These are phyloP conservation scores for Megaceryle alcyon DNA, from an alignment of 2,797 vertebrate species.

Conservation along the genomic window DNA sequence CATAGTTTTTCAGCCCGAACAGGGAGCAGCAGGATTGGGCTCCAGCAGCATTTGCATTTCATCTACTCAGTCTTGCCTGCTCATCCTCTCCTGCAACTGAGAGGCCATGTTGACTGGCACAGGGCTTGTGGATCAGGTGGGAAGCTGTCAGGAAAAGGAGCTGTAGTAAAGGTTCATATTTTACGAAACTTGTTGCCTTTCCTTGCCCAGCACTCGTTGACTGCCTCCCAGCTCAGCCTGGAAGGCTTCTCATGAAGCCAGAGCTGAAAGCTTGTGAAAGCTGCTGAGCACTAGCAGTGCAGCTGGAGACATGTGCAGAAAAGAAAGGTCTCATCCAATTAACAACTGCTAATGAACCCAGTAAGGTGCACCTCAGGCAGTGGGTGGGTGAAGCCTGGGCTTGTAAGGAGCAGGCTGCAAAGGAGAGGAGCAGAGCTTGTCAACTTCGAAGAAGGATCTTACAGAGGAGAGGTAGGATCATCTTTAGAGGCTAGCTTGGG, in stretches of 20 bases:
- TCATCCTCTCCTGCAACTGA: accelerated
- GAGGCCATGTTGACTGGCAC: accelerated
- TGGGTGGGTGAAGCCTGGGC: background rate
- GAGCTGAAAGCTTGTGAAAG: background rate
- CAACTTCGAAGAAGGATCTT: background rate
- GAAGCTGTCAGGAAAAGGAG: background rate
- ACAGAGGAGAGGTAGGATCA: background rate
- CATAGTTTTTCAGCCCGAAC: background rate
- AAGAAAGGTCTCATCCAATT: background rate
- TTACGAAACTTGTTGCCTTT: background rate
- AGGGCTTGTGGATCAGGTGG: background rate
- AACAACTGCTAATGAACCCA: accelerated
- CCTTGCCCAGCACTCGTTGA: background rate
- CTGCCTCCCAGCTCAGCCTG: background rate
- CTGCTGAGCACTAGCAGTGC: background rate
- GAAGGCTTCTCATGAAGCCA: background rate
- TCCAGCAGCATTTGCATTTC: background rate
- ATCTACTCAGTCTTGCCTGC: too few species aligned
- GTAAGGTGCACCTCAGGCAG: background rate
- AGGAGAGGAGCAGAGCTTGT: background rate
- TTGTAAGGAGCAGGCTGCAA: background rate
- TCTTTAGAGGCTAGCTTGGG: background rate
- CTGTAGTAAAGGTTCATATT: background rate
- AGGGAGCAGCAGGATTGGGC: accelerated
- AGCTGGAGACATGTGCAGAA: background rate